phyloP scores from a whole-genome alignment of 2,113 vertebrate genomes.

The Miniopterus natalensis region DNA sequence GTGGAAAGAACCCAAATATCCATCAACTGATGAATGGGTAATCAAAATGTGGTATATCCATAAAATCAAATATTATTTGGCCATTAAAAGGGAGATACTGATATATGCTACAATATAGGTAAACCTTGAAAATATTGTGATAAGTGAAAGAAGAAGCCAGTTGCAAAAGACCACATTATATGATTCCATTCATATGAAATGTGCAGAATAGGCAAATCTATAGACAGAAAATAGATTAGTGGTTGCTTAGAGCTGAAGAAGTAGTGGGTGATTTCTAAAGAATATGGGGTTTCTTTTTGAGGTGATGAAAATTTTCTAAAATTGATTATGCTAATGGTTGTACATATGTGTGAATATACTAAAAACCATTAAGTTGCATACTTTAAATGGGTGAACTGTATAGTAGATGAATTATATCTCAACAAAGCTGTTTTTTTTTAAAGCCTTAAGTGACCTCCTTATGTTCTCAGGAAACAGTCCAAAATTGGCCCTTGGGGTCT shows the following conservation, averaged over 20 bases:
- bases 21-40: neutral
- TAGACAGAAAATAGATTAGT: neutral
- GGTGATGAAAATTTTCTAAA: neutral
- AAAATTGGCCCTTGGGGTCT: neutral
- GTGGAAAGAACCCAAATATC: neutral
- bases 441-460: neutral
- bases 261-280: neutral
- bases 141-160: neutral
- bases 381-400: neutral
- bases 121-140: neutral
- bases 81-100: neutral
- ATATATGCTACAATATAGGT: neutral
- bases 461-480: neutral
- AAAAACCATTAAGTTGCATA: neutral
- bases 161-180: neutral
- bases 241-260: neutral
- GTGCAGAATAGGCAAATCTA: neutral
- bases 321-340: neutral
- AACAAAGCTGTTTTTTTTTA: neutral
- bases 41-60: neutral
- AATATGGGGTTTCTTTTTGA: conserved; percentile 8
- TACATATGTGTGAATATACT: neutral
- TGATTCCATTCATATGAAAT: neutral
- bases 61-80: neutral
- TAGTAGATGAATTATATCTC: neutral